phyloP scores from a whole-genome alignment of 2,113 vertebrate genomes.

The Uria lomvia region DNA sequence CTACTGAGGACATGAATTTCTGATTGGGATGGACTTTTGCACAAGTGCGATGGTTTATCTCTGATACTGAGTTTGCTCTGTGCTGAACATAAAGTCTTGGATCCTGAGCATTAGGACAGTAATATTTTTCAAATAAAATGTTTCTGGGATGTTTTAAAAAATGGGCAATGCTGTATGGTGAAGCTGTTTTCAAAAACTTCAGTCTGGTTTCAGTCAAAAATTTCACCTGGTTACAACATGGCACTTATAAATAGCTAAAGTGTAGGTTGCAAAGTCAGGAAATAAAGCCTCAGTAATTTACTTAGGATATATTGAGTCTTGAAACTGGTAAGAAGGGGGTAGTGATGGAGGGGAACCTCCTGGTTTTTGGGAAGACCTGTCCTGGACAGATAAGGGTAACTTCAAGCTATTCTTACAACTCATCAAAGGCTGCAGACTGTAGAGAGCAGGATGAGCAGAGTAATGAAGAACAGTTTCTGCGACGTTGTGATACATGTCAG shows the following conservation, averaged over 20 bases:
- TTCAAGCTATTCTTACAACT: not conserved
- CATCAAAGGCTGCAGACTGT: not conserved
- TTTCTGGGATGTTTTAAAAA: not conserved
- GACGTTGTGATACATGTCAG: fast-evolving
- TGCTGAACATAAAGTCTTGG: not conserved
- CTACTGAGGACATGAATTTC: not conserved
- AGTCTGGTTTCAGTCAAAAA: not conserved
- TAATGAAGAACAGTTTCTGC: not conserved
- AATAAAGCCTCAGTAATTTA: not conserved
- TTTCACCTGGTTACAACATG: not conserved
- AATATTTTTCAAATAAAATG: not conserved
- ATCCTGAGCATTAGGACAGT: not conserved
- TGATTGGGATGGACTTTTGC: not conserved
- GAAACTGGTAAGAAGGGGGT: not conserved
- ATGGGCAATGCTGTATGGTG: not conserved
- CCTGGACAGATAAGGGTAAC: not conserved
- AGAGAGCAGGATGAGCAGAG: not conserved
- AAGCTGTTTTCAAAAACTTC: not conserved
- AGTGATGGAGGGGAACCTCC: not conserved
- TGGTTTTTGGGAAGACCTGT: not conserved
- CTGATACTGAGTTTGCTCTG: not conserved
- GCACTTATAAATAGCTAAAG: not conserved
- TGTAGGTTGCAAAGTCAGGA: not conserved
- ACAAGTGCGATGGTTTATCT: not conserved
- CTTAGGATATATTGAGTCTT: not conserved